Evolutionary conservation across 2,797 vertebrate genomes (phyloP).

Genomic region (Clarias fuscus): DNA sequence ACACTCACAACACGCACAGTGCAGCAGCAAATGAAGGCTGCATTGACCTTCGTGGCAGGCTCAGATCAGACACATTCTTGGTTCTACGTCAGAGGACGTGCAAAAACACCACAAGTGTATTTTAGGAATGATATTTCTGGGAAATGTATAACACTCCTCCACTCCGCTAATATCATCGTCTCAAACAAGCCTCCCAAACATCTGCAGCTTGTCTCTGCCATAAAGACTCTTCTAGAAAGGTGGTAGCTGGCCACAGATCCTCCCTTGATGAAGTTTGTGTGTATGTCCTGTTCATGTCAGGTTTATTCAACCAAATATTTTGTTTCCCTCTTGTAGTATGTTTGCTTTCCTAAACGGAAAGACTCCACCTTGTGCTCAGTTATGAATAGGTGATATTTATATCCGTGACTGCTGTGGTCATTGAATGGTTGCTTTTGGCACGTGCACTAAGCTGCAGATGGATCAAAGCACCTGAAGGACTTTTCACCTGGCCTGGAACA

Average conservation of each 20-base stretch:
- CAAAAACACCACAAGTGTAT: slow-evolving; percentile 42
- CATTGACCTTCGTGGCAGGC: neutral
- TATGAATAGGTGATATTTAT: slow-evolving; percentile 67
- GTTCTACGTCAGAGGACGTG: slow-evolving; percentile 48
- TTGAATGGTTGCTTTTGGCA: slow-evolving; percentile 48
- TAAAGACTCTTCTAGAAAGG: slow-evolving; percentile 66
- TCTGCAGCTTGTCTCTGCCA: slow-evolving; percentile 49
- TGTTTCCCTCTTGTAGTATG: slow-evolving; percentile 72
- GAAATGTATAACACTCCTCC: slow-evolving; percentile 71
- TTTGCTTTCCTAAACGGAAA: slow-evolving; percentile 71
- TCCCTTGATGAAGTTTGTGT: slow-evolving; percentile 51
- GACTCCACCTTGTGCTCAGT: slow-evolving; percentile 58
- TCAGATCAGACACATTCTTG: slow-evolving; percentile 49
- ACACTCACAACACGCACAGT: slow-evolving; percentile 2
- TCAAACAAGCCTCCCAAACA: slow-evolving; percentile 58
- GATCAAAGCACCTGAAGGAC: slow-evolving; percentile 60
- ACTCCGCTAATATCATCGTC: slow-evolving; percentile 63
- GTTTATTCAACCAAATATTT: slow-evolving; percentile 76
- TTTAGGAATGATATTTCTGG: slow-evolving; percentile 58
- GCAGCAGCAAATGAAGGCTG: slow-evolving; percentile 41
- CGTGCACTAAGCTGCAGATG: slow-evolving; percentile 40
- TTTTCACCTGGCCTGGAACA: slow-evolving; percentile 45
- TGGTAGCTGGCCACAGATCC: slow-evolving; percentile 52
- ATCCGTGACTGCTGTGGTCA: slow-evolving; percentile 38
- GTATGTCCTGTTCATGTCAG: slow-evolving; percentile 57